Evolutionary conservation across 2,113 vertebrate species (phyloP), one percentile per base, ranked within the genome.

Genomic region (Hystrix brachyura): DNA sequence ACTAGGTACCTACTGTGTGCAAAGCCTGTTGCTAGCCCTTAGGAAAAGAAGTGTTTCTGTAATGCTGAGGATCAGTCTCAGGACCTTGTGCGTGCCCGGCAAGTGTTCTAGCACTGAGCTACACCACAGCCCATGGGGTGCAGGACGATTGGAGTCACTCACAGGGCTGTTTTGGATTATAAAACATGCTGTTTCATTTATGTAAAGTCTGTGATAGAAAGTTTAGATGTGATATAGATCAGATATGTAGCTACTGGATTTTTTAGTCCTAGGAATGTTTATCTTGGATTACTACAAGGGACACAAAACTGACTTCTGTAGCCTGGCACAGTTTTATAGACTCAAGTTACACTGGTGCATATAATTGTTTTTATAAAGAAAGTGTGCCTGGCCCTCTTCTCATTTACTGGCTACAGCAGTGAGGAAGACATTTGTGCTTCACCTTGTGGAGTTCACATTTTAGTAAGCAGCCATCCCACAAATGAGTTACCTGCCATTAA

Each of bases 241-340:
- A 78, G 29, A 25, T n/a, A 18, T 2, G 17, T n/a, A 76, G 46
- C 32, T 92, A 5, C 23, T 69, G 11, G 12, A 34, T 78, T 57
- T 92, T 62, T 88, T 88, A 38, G 55, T 64, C 72, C 27, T 51
- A 80, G 89, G 38, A 72, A 62, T 92, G n/a, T 81, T 29, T 78
- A 7, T 57, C 23, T 80, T 46, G 17, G 25, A 3, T 90, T 79
- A 25, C 80, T 15, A 76, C 12, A 76, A 65, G 67, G 38, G 38
- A n/a, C 12, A 76, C 25, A 76, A 76, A 27, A 27, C 53, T 32
- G 65, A 69, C 32, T 62, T 86, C 27, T 8, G 15, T 21, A 59
- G 25, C 51, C 32, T 48, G 34, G 38, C n/a, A 32, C 76, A 87
- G 29, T 71, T 72, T 51, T 69, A 48, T 0, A 82, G 67, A 69